phyloP scores from a whole-genome alignment of 2,797 vertebrate species.

The Liasis olivaceus region DNA sequence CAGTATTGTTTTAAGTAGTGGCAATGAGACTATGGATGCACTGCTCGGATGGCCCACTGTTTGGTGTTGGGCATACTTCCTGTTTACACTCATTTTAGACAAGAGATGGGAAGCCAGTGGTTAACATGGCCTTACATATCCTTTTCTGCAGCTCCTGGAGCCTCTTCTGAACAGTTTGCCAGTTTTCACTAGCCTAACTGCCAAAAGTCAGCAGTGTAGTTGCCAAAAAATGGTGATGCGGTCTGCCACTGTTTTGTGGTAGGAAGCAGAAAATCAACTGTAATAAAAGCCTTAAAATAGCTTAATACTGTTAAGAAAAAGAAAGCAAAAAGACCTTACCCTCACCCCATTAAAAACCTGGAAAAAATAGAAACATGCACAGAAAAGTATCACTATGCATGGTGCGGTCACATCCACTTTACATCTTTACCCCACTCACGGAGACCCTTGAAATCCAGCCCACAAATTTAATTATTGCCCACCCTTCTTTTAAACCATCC shows the following conservation, averaged over 20 bases:
- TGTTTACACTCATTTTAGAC: not conserved
- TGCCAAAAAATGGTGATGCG: not conserved
- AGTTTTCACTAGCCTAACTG: not conserved
- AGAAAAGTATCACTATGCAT: too few relatives aligned
- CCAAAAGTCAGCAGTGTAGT: not conserved
- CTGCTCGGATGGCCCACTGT: not conserved
- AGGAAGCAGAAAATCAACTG: not conserved
- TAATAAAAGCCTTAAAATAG: not conserved
- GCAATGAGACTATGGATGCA: not conserved
- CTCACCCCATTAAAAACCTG: not conserved
- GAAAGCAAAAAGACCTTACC: not conserved
- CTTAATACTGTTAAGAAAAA: not conserved
- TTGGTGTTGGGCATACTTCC: not conserved
- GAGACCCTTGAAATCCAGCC: too few relatives aligned
- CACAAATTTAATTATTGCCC: not conserved
- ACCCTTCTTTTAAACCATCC: not conserved
- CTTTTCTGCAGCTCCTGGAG: not conserved
- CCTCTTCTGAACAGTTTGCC: not conserved
- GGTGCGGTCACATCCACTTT: too few relatives aligned
- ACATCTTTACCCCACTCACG: too few relatives aligned
- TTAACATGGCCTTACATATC: not conserved
- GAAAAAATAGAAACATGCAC: not conserved
- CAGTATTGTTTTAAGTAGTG: not conserved
- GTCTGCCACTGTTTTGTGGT: not conserved
- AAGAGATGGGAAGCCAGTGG: not conserved